Base-by-base conservation (phyloP, 2,888 invertebrate genomes). In the Rhorus exstirpatorius region DNA sequence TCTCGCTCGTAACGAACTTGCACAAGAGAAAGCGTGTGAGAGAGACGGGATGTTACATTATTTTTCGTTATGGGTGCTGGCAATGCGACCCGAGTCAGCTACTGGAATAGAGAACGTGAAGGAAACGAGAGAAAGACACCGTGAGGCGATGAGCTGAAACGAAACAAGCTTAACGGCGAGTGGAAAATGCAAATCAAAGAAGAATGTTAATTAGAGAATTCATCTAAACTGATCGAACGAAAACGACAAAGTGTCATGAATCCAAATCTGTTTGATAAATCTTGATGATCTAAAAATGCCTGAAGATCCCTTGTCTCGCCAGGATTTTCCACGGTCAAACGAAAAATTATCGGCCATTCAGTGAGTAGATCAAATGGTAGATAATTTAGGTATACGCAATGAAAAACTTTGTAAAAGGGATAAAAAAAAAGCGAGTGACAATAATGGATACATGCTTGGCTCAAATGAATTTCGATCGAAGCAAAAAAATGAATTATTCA, bases 141-240 rank as follows among this genome's bases (percentile, higher is more conserved):
- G 10, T 38, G 38, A 10, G 38, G 3, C 3, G 10, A 4, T 4
- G 8, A 38, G 38, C 38, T 38, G 10, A n/a, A n/a, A 49, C 55
- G 35, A 38, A 19, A 58, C 24, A 44, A 12, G 35, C 46, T 63
- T 55, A 8, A 49, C 51, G 19, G 10, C 4, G 71, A 74, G 74
- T 70, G 67, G 81, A 84, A 84, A 83, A 86, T 85, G 85, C 78
- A 84, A 86, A 86, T 85, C 79, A 78, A 79, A 65, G 44, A 70
- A 70, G 78, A 83, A 85, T 85, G 83, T 58, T 82, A 77, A 80
- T 81, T 21, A n/a, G 53, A 74, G 49, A 83, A 81, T 83, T 86
- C 77, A 76, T 79, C 81, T 81, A 79, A 70, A 79, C 55, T 79
- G 83, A 85, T 61, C n/a, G 31, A 17, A 31, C 26, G 10, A 49